A percentile compares a stretch with the other conserved stretches of the same genome.
Conservation (phyloP, 2,797 vertebrate species). For the Poecilia picta region DNA sequence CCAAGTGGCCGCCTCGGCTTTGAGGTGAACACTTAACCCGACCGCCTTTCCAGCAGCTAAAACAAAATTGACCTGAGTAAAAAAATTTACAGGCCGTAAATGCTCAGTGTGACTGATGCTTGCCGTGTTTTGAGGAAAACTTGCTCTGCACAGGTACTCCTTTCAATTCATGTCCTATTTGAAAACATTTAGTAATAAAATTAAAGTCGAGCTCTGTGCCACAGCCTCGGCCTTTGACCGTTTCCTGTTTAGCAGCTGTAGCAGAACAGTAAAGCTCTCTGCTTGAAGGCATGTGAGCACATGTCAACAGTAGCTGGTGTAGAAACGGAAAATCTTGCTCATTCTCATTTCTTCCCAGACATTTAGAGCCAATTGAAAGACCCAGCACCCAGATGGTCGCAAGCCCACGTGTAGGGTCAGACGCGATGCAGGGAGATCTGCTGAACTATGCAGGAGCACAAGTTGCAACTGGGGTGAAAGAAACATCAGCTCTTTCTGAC, state of each 20-base stretch:
- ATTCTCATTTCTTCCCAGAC: constrained; percentile 21
- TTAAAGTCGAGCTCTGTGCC: background rate
- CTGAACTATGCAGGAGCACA: constrained; percentile 29
- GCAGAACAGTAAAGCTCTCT: constrained; percentile 22
- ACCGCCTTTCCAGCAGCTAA: constrained; percentile 27
- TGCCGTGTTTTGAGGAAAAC: background rate
- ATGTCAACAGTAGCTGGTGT: constrained; percentile 41
- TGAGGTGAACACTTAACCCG: constrained; percentile 18
- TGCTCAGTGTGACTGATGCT: background rate
- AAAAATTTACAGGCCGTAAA: background rate
- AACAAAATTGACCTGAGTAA: constrained; percentile 9
- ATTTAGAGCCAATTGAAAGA: constrained; percentile 35
- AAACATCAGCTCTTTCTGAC: constrained; percentile 42
- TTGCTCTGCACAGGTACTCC: constrained; percentile 3
- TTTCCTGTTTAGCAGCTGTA: constrained; percentile 17
- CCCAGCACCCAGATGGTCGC: constrained; percentile 40
- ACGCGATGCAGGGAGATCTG: constrained; percentile 36
- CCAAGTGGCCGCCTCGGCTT: constrained; percentile 9
- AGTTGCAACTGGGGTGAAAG: constrained; percentile 30
- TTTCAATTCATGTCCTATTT: constrained; percentile 13
- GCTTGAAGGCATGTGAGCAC: constrained; percentile 28
- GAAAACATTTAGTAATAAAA: background rate
- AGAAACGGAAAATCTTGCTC: constrained; percentile 40
- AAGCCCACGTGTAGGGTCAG: constrained; percentile 14
- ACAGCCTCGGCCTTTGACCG: background rate